phyloP scores from a whole-genome alignment of 2,888 invertebrate species.

The Drosophila borborema region DNA sequence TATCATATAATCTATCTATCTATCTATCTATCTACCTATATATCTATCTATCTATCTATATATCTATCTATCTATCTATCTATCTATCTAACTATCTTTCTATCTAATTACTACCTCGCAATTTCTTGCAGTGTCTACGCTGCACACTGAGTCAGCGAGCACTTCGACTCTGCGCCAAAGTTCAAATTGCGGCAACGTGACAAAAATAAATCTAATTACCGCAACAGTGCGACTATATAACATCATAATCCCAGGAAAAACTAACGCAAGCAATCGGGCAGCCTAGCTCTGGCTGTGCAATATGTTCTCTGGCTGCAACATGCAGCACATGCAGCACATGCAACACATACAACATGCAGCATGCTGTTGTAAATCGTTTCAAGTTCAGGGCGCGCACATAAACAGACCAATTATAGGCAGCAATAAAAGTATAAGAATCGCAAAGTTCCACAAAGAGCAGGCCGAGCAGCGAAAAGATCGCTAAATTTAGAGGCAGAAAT shows the following conservation, averaged over 20 bases:
- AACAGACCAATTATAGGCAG: slow-evolving; percentile 75
- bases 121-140: slow-evolving; percentile 27
- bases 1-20: background rate
- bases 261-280: background rate
- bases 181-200: slow-evolving; percentile 55
- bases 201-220: slow-evolving; percentile 68
- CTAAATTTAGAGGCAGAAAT: slow-evolving; percentile 56
- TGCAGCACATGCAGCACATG: background rate
- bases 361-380: slow-evolving; percentile 51
- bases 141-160: slow-evolving; percentile 45
- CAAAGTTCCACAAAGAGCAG: slow-evolving; percentile 47
- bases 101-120: background rate
- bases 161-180: slow-evolving; percentile 49
- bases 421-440: slow-evolving; percentile 53
- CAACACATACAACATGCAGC: slow-evolving; percentile 1
- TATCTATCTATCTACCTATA: background rate
- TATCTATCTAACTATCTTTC: background rate
- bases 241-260: slow-evolving; percentile 62
- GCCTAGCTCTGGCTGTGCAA: background rate
- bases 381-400: slow-evolving; percentile 67
- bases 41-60: background rate
- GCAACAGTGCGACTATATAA: slow-evolving; percentile 22
- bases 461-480: slow-evolving; percentile 24
- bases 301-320: background rate
- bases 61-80: too few species aligned